Conservation (phyloP, 2,797 vertebrate species). For the Anguilla marmorata region DNA sequence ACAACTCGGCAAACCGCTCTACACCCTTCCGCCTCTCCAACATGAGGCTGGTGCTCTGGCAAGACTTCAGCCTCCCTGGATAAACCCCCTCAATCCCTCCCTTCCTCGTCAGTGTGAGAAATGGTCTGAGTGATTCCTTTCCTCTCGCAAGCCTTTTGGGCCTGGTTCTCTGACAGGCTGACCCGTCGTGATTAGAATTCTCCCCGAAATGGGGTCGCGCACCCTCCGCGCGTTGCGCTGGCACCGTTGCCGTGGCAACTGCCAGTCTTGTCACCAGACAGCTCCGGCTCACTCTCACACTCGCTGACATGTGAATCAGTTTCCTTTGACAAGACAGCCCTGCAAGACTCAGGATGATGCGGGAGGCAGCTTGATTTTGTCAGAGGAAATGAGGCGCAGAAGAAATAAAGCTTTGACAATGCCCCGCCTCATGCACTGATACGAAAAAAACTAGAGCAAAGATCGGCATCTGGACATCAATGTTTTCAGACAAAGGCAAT, state of each 20-base stretch:
- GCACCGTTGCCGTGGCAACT: conserved; percentile 57
- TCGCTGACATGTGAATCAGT: conserved; percentile 40
- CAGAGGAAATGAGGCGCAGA: conserved; percentile 31
- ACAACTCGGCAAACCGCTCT: neutral
- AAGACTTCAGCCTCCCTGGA: neutral
- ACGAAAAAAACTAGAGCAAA: neutral
- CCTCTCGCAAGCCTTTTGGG: neutral
- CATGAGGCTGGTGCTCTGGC: neutral
- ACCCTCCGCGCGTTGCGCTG: conserved; percentile 32
- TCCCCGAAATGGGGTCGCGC: conserved; percentile 41
- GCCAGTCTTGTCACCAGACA: conserved; percentile 47
- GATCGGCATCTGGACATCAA: neutral
- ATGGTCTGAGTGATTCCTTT: conserved; percentile 34
- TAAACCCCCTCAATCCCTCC: neutral
- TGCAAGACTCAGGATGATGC: conserved; percentile 16
- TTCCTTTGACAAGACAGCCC: conserved; percentile 26
- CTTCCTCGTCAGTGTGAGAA: conserved; percentile 16
- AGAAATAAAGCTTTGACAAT: conserved; percentile 9
- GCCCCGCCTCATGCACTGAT: neutral
- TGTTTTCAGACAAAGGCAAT: neutral
- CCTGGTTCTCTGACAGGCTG: conserved; percentile 29
- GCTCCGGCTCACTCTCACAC: conserved; percentile 33
- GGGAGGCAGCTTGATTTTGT: conserved; percentile 23
- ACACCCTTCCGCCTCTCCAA: neutral
- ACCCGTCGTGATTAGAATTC: conserved; percentile 41